These are phyloP conservation scores for Mellivora capensis DNA, from an alignment of 2,113 vertebrate genomes.

Conservation along the genomic window DNA sequence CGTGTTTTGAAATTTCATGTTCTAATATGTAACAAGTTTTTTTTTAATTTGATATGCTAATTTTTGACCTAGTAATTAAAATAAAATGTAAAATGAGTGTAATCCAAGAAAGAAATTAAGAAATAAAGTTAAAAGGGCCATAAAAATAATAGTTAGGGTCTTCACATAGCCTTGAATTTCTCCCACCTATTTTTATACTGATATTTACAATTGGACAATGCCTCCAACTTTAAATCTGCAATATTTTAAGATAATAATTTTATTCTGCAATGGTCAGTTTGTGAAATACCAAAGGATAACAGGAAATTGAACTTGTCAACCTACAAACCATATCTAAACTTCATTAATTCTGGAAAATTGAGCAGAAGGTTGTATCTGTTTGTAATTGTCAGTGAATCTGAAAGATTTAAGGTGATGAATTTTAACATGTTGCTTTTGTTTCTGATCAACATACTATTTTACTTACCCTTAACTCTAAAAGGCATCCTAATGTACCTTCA, in stretches of 20 bases:
- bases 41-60: background rate
- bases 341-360: constrained; percentile 60
- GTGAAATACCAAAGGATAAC: background rate
- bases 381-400: constrained; percentile 40
- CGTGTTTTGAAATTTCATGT: background rate
- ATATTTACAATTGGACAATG: background rate
- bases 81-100: background rate
- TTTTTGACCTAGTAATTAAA: background rate
- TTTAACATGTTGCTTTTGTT: background rate
- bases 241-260: constrained; percentile 1
- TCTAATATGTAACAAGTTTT: background rate
- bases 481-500: background rate
- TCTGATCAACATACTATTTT: background rate
- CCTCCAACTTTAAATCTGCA: background rate
- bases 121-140: background rate
- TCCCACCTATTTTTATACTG: background rate
- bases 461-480: background rate
- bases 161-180: background rate
- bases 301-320: constrained; percentile 46
- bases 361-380: constrained; percentile 34
- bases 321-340: constrained; percentile 51
- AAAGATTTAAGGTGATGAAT: constrained; percentile 44
- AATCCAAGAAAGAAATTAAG: background rate
- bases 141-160: accelerated
- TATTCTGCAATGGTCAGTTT: background rate